Percentiles rank a stretch among this genome's conserved stretches.
phyloP scores from a whole-genome alignment of 2,113 vertebrate genomes.

The Melanerpes aurifrons region DNA sequence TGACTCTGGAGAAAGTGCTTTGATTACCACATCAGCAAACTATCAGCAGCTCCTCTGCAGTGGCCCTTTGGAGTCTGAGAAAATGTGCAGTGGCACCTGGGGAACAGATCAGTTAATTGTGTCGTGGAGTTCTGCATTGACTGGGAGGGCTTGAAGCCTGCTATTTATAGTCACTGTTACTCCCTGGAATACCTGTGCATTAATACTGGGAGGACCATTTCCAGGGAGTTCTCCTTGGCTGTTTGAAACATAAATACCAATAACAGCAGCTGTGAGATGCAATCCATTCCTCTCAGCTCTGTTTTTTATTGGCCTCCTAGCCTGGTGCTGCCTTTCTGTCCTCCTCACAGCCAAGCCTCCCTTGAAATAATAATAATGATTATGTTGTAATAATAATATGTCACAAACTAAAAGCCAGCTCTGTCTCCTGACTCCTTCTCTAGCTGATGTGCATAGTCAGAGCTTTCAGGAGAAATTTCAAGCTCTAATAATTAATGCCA shows the following conservation, averaged over 20 bases:
- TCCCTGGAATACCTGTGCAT: background rate
- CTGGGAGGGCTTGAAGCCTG: background rate
- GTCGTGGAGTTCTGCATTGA: conserved; percentile 1
- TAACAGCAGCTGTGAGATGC: conserved; percentile 27
- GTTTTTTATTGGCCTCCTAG: conserved; percentile 30
- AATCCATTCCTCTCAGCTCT: conserved; percentile 29
- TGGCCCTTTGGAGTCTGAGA: background rate
- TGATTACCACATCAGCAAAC: conserved; percentile 3
- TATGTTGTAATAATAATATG: conserved; percentile 28
- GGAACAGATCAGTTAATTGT: background rate
- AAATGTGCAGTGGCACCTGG: conserved; percentile 2
- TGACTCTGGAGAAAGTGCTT: conserved; percentile 28
- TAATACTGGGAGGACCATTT: conserved; percentile 31
- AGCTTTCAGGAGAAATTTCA: conserved; percentile 29
- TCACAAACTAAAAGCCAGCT: conserved; percentile 34
- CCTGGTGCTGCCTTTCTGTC: conserved; percentile 5
- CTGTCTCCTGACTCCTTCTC: conserved; percentile 13
- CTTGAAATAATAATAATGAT: conserved; percentile 46
- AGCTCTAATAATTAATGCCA: conserved; percentile 19
- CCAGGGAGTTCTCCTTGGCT: conserved; percentile 25
- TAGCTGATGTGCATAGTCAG: background rate
- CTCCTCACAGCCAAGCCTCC: conserved; percentile 17
- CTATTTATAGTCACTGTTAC: conserved; percentile 50
- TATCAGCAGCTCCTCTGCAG: conserved; percentile 28
- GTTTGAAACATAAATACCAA: conserved; percentile 42